These are phyloP conservation scores for Leptonema lineaticorne DNA, from an alignment of 1,140 invertebrate genomes.

Conservation along the genomic window DNA sequence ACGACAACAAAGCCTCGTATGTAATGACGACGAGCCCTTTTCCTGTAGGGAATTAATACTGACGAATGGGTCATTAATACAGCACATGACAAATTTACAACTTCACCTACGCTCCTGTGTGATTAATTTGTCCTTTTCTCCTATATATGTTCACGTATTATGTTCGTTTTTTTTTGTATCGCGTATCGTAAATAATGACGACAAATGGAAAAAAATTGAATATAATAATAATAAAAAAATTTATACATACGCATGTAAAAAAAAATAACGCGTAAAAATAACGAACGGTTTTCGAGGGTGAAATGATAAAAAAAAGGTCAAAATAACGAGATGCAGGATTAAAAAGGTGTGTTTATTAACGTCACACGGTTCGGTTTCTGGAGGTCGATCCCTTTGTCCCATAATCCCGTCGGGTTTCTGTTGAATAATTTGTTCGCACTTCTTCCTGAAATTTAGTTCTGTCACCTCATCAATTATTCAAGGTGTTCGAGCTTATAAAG, in stretches of 20 bases:
- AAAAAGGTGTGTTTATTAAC: background rate
- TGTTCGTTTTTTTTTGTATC: no score
- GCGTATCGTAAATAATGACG: no score
- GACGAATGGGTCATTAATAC: conserved; percentile 22
- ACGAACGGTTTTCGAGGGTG: no score
- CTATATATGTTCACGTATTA: no score
- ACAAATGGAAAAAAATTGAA: no score
- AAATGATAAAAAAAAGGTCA: no score
- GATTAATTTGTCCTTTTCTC: conserved; percentile 19
- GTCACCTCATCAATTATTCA: conserved; percentile 23
- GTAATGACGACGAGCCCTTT: background rate
- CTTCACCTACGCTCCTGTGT: background rate
- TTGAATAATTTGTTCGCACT: conserved; percentile 24
- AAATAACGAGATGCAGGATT: conserved; percentile 11
- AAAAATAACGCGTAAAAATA: conserved; percentile 4
- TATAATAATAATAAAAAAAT: no score
- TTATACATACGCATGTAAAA: background rate
- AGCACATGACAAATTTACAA: conserved; percentile 17
- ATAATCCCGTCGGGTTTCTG: background rate
- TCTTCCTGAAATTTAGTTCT: conserved; percentile 21
- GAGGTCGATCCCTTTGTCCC: conserved; percentile 20
- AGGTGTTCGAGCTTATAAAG: conserved; percentile 18
- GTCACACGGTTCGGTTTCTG: background rate
- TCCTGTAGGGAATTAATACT: conserved; percentile 1
- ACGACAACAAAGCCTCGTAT: background rate